Conservation (phyloP, 2,113 vertebrate species). For the Scatophagus argus region DNA sequence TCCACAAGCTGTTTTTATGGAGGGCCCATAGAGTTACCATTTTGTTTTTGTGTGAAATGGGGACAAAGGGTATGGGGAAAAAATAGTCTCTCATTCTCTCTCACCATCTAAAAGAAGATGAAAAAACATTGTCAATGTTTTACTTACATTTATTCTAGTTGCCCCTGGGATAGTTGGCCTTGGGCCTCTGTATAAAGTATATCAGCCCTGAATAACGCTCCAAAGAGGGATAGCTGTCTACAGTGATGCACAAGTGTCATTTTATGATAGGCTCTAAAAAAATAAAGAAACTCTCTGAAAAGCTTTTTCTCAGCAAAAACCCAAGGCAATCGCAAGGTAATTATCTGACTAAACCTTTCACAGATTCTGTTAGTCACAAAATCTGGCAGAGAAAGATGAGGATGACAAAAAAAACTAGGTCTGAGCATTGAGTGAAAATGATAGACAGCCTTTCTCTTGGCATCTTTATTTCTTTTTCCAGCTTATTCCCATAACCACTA, state of each 20-base stretch:
- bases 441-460: constrained; percentile 71
- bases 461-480: constrained; percentile 64
- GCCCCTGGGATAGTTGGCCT: constrained; percentile 52
- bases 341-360: constrained; percentile 78
- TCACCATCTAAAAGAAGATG: constrained; percentile 18
- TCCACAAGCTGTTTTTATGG: constrained; percentile 20
- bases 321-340: constrained; percentile 65
- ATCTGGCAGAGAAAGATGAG: constrained; percentile 57
- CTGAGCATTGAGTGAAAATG: constrained; percentile 70
- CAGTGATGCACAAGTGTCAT: constrained; percentile 66
- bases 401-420: constrained; percentile 73
- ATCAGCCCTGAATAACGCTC: constrained; percentile 60
- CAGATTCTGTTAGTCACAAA: constrained; percentile 70
- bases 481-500: constrained; percentile 62
- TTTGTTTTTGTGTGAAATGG: neutral
- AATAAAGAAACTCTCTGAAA: constrained; percentile 63
- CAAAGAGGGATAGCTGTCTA: constrained; percentile 65
- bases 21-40: constrained; percentile 1
- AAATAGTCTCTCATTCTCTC: neutral
- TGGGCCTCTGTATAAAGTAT: constrained; percentile 45
- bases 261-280: constrained; percentile 77
- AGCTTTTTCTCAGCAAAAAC: constrained; percentile 79
- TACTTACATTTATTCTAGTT: constrained; percentile 39
- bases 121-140: constrained; percentile 42
- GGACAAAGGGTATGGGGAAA: neutral